phyloP scores from a whole-genome alignment of 2,797 vertebrate genomes.

The Podargus strigoides region DNA sequence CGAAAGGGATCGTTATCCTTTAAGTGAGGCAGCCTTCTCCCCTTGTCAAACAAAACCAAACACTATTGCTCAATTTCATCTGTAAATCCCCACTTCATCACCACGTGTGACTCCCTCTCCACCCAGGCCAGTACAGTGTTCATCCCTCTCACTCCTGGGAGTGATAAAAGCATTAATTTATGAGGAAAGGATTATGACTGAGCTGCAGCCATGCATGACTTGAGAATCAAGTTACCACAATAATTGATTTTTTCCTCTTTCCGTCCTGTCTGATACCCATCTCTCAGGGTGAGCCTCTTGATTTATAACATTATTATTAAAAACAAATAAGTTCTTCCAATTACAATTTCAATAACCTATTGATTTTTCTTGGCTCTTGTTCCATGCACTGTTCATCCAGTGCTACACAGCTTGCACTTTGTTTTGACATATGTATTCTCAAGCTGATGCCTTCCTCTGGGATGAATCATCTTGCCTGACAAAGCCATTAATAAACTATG shows the following conservation, averaged over 20 bases:
- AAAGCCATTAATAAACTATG: not conserved
- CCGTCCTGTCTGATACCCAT: not conserved
- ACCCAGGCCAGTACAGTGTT: not conserved
- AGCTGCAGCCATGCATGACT: not conserved
- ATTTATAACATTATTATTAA: constrained; percentile 26
- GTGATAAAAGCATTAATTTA: constrained; percentile 16
- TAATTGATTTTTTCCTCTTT: constrained; percentile 24
- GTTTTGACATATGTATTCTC: not conserved
- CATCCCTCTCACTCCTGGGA: not conserved
- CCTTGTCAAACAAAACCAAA: not conserved
- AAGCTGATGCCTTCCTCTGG: not conserved
- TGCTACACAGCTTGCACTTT: not conserved
- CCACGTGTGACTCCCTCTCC: rapidly evolving
- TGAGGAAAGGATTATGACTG: not conserved
- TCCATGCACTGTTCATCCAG: not conserved
- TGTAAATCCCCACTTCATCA: not conserved
- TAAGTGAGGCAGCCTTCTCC: not conserved
- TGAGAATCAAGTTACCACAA: not conserved
- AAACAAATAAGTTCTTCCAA: constrained; percentile 38
- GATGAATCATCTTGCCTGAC: not conserved
- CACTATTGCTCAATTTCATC: not conserved
- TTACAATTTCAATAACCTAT: constrained; percentile 46
- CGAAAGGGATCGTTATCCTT: not conserved
- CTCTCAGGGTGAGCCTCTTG: not conserved
- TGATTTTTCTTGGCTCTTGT: not conserved